These are phyloP conservation scores for Drosophila falleni DNA, from an alignment of 2,888 invertebrate genomes.

Conservation along the genomic window DNA sequence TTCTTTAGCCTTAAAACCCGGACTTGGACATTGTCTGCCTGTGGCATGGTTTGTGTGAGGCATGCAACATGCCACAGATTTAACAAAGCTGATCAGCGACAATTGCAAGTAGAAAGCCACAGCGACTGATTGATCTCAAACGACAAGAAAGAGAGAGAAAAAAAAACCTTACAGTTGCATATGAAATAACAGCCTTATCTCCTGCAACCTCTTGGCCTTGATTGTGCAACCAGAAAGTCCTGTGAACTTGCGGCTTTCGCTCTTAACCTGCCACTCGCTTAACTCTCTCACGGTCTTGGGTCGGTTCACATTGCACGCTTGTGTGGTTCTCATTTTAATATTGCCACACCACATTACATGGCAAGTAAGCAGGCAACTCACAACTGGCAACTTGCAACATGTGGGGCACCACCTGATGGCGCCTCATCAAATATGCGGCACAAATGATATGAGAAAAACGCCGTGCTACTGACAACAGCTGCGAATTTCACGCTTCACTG, in stretches of 20 bases:
- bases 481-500: slow-evolving; percentile 74
- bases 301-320: slow-evolving; percentile 44
- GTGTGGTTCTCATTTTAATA: slow-evolving; percentile 59
- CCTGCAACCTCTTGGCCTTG: slow-evolving; percentile 10
- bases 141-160: background rate
- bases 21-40: slow-evolving; percentile 7
- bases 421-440: slow-evolving; percentile 60
- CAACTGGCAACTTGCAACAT: slow-evolving; percentile 13
- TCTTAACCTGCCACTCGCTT: slow-evolving; percentile 45
- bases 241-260: slow-evolving; percentile 52
- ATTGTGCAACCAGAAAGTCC: slow-evolving; percentile 20
- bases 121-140: slow-evolving; percentile 37
- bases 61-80: slow-evolving; percentile 37
- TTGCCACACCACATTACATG: slow-evolving; percentile 53
- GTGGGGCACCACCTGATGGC: slow-evolving; percentile 63
- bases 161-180: background rate
- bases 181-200: slow-evolving; percentile 7
- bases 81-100: slow-evolving; percentile 43
- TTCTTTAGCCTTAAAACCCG: slow-evolving; percentile 26
- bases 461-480: slow-evolving; percentile 75
- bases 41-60: slow-evolving; percentile 57
- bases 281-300: slow-evolving; percentile 30
- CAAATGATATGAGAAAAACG: slow-evolving; percentile 56
- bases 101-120: slow-evolving; percentile 36
- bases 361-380: background rate